Evolutionary conservation across 1,140 invertebrate species (phyloP).

Genomic region (Dufourea novaeangliae): DNA sequence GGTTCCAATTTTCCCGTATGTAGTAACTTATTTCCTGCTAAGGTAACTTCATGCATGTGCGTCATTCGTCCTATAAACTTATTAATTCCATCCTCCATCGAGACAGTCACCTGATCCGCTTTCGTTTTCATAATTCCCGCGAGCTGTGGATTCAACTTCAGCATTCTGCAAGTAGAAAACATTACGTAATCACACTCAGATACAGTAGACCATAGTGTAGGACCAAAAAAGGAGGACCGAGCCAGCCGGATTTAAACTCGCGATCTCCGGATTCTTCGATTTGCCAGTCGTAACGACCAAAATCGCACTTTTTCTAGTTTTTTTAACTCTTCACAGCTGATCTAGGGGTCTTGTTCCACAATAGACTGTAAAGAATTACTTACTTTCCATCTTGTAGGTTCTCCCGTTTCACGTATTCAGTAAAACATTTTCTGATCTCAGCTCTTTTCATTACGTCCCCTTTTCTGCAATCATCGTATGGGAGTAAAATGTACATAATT

Average conservation of each 20-base stretch:
- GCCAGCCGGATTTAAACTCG: too few species aligned
- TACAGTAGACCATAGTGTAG: neutral
- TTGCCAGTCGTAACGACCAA: too few species aligned
- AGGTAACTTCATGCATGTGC: constrained; percentile 86
- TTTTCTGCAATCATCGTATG: constrained; percentile 85
- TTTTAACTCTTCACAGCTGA: too few species aligned
- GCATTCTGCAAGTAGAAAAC: constrained; percentile 74
- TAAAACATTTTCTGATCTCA: constrained; percentile 87
- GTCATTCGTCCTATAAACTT: constrained; percentile 89
- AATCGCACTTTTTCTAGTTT: too few species aligned
- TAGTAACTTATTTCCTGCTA: constrained; percentile 83
- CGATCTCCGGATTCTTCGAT: too few species aligned
- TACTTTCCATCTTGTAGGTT: constrained; percentile 84
- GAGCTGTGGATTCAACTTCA: constrained; percentile 83
- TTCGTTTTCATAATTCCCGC: constrained; percentile 77
- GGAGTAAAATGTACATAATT: constrained; percentile 52
- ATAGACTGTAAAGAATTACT: constrained; percentile 21
- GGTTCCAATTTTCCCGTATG: constrained; percentile 89
- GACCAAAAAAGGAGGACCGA: too few species aligned
- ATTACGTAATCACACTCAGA: neutral
- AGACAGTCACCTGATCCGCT: constrained; percentile 79
- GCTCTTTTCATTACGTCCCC: constrained; percentile 86
- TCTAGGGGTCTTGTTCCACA: too few species aligned
- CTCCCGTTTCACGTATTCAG: constrained; percentile 89
- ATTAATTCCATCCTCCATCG: constrained; percentile 89